These are phyloP conservation scores for Malthinus flaveolus DNA, from an alignment of 2,888 invertebrate species.

Conservation along the genomic window DNA sequence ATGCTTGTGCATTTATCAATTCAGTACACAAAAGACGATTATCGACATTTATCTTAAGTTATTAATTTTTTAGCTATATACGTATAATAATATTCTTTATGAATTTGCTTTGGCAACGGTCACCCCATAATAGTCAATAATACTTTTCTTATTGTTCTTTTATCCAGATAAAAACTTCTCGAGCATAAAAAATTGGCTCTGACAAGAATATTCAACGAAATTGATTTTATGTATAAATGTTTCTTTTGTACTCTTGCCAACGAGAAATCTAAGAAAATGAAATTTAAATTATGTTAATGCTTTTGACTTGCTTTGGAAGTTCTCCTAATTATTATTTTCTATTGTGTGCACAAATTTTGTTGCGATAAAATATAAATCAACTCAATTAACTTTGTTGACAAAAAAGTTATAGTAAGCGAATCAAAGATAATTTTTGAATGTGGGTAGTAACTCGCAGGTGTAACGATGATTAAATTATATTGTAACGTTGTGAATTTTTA, in stretches of 20 bases:
- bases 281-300: not conserved
- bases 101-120: slow-evolving; percentile 44
- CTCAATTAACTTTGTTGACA: too few relatives aligned
- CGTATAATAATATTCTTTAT: slow-evolving; percentile 43
- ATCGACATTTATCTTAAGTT: slow-evolving; percentile 37
- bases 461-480: too few relatives aligned
- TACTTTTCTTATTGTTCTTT: slow-evolving; percentile 41
- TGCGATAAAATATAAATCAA: too few relatives aligned
- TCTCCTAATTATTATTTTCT: slow-evolving; percentile 11
- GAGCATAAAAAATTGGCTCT: slow-evolving; percentile 46
- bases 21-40: slow-evolving; percentile 37
- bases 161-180: slow-evolving; percentile 43
- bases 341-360: too few relatives aligned
- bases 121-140: slow-evolving; percentile 45
- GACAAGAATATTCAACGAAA: slow-evolving; percentile 47
- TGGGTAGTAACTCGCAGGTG: too few relatives aligned
- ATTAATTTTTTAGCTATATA: slow-evolving; percentile 36
- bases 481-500: too few relatives aligned
- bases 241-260: slow-evolving; percentile 45
- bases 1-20: slow-evolving; percentile 41
- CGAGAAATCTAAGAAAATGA: slow-evolving; percentile 30
- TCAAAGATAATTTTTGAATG: too few relatives aligned
- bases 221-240: slow-evolving; percentile 48
- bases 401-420: too few relatives aligned
- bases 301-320: not conserved